phyloP scores from a whole-genome alignment of 2,113 vertebrate genomes.

The Pontoporia blainvillei region DNA sequence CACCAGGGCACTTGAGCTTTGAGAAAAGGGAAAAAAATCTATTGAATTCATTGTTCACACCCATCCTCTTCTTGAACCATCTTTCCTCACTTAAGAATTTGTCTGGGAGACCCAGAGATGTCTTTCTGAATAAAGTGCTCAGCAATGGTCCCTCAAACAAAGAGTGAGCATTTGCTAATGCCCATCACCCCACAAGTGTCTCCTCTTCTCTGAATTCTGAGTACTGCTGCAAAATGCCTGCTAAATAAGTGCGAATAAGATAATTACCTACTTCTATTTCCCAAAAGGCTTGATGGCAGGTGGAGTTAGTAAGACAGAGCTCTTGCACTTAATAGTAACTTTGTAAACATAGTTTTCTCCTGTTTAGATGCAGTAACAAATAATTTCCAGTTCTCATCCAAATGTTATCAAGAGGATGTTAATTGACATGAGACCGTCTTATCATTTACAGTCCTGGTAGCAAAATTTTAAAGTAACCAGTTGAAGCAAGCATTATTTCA shows the following conservation, averaged over 20 bases:
- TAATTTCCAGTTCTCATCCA: conserved; percentile 54
- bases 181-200: background rate
- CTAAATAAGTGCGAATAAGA: conserved; percentile 57
- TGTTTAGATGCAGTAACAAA: conserved; percentile 40
- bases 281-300: conserved; percentile 56
- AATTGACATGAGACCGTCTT: conserved; percentile 36
- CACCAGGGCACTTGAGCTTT: background rate
- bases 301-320: conserved; percentile 37
- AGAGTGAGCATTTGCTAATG: background rate
- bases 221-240: conserved; percentile 49
- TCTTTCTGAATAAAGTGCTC: background rate
- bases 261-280: conserved; percentile 61
- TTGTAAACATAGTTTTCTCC: conserved; percentile 65
- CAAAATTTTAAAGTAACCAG: conserved; percentile 37
- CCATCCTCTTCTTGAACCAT: background rate
- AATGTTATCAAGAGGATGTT: conserved; percentile 38
- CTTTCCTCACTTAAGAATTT: background rate
- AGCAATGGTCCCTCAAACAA: background rate
- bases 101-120: background rate
- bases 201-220: conserved; percentile 1
- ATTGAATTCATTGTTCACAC: background rate
- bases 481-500: conserved; percentile 67
- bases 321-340: conserved; percentile 44
- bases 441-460: background rate
- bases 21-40: background rate